Evolutionary conservation across 2,113 vertebrate species (phyloP).

Genomic region (Gulo gulo): DNA sequence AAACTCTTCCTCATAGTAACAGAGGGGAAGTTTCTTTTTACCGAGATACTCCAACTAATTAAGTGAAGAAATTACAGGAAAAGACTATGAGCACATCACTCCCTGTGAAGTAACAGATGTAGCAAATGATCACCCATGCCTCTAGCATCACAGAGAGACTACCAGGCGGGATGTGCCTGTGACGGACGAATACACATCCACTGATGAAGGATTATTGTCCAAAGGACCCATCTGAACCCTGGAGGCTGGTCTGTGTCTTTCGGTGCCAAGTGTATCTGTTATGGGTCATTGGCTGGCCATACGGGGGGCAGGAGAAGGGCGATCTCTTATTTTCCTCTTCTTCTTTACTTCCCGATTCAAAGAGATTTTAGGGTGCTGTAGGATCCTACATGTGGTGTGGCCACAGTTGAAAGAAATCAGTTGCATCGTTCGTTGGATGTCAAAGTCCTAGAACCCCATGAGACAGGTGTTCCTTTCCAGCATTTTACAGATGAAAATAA

Average conservation of each 20-base stretch:
- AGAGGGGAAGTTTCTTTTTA: not conserved
- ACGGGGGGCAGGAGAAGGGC: not conserved
- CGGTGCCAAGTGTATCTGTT: fast-evolving
- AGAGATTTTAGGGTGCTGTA: not conserved
- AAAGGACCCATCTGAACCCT: not conserved
- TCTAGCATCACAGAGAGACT: not conserved
- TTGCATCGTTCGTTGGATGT: not conserved
- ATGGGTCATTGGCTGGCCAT: not conserved
- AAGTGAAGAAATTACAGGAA: too few relatives aligned
- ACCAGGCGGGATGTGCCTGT: fast-evolving
- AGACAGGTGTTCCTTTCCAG: not conserved
- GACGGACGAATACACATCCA: fast-evolving
- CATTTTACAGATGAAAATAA: not conserved
- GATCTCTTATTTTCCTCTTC: not conserved
- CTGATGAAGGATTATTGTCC: fast-evolving
- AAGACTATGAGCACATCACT: too few relatives aligned
- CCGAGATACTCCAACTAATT: not conserved
- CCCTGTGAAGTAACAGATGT: fast-evolving
- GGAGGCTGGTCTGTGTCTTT: fast-evolving
- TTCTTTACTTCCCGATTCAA: not conserved
- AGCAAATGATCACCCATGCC: fast-evolving
- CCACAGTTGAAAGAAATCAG: not conserved
- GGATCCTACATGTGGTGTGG: not conserved
- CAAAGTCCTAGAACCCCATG: not conserved
- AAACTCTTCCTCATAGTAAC: not conserved